Base-by-base conservation (phyloP, 2,888 invertebrate species). In the Ormyrus thymus region DNA sequence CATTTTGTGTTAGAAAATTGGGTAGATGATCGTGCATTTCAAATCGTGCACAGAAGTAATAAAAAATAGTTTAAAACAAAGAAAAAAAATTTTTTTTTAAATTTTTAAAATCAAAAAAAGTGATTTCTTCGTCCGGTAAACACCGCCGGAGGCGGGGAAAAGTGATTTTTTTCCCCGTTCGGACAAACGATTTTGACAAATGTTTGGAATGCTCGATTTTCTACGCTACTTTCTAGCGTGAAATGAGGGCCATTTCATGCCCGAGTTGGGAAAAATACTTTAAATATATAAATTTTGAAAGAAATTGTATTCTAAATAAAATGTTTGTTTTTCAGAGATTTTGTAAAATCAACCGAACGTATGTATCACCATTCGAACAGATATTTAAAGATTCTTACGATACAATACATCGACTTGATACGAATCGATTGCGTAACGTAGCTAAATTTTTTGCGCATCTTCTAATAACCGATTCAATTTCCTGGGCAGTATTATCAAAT, bases 371-470 rank as follows among this genome's bases (percentile, higher is more conserved):
- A 0, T 98, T 98, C 89, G 97, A 99, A 87, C 95, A 96, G 84
- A 98, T 99, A 80, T 99, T 99, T 87, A 94, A 94, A 87, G 98
- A 98, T 87, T 97, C 98, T 0, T 99, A 98, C 87, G 94, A 95
- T 58, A 98, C 98, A 0, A 95, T 97, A 13, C 99, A 99, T 89
- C 93, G 99, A 71, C 91, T 99, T 82, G 99, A 99, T 86, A 97
- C 98, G 11, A 98, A 98, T 89, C 95, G 99, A 83, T 91, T 99
- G 74, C 92, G 99, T 51, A 99, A 99, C 90, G 97, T 99, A 0
- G 97, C 98, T 87, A 98, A 98, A 89, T 97, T 99, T 88, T 98
- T 98, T 90, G 97, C 97, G 0, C 99, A 99, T 92, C 92, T 99
- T 1, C 91, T 99, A 0, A 96, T 96, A 86, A 98, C 99, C 0